A percentile compares a stretch with the other conserved stretches of the same genome.
These are phyloP conservation scores for Lasius fuliginosus DNA, from an alignment of 2,888 invertebrate genomes.

Conservation along the genomic window DNA sequence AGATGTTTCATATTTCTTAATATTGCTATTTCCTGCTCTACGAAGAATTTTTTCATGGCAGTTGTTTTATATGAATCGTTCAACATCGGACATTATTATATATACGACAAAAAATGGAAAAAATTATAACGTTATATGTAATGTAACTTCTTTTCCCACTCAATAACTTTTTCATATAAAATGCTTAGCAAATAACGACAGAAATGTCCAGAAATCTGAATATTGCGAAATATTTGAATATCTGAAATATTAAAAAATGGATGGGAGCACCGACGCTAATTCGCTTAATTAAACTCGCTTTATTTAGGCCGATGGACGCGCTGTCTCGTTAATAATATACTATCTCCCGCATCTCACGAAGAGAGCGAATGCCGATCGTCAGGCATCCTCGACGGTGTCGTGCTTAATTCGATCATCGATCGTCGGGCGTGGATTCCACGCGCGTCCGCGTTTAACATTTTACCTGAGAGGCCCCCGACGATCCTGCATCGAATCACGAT, in stretches of 20 bases:
- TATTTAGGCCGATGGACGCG: slow-evolving; percentile 35
- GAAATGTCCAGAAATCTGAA: background rate
- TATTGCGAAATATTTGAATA: background rate
- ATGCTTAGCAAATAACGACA: background rate
- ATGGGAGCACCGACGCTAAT: slow-evolving; percentile 23
- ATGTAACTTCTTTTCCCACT: background rate
- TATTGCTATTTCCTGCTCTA: background rate
- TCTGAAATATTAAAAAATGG: background rate
- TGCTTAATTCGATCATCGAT: slow-evolving; percentile 76
- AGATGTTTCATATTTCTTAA: background rate
- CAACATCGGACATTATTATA: background rate
- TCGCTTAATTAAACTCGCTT: slow-evolving; percentile 65
- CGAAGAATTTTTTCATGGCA: background rate
- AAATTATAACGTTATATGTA: background rate
- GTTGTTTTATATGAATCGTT: background rate
- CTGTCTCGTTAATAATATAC: slow-evolving; percentile 53
- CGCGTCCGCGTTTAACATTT: slow-evolving; percentile 47
- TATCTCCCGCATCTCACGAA: slow-evolving; percentile 66
- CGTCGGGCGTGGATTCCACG: slow-evolving; percentile 69
- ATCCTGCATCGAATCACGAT: slow-evolving; percentile 65
- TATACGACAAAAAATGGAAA: background rate
- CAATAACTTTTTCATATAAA: background rate
- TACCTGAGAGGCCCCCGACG: slow-evolving; percentile 57
- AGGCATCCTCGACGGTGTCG: slow-evolving; percentile 72
- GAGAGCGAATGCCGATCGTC: slow-evolving; percentile 69